A percentile compares a stretch with the other conserved stretches of the same genome.
Evolutionary conservation across 2,888 invertebrate genomes (phyloP).

Genomic region (Chorisops tibialis): DNA sequence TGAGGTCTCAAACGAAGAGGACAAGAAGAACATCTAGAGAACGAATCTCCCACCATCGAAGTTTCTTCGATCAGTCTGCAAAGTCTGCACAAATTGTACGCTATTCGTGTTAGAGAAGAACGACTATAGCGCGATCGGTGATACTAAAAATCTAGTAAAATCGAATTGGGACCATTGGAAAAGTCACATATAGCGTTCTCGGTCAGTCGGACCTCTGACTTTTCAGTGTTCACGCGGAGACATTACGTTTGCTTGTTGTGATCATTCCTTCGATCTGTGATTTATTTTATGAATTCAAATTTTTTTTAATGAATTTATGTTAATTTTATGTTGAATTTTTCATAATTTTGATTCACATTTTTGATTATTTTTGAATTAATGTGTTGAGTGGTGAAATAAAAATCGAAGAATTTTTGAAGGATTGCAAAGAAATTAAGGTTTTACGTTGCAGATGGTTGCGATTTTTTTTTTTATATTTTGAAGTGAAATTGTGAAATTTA

Average conservation of each 20-base stretch:
- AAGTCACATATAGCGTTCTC: conserved; percentile 31
- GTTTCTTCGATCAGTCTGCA: conserved; percentile 25
- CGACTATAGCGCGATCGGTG: neutral
- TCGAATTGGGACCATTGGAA: neutral
- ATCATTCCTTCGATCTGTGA: neutral
- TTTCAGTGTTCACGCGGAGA: conserved; percentile 23
- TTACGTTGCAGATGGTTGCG: neutral
- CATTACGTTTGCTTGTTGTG: neutral
- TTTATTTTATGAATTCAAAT: neutral
- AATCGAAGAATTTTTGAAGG: neutral
- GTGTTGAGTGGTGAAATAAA: neutral
- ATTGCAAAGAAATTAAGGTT: neutral
- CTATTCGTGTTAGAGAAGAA: neutral
- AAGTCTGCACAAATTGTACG: conserved; percentile 28
- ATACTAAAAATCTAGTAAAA: neutral
- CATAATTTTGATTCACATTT: neutral
- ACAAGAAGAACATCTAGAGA: too few relatives aligned
- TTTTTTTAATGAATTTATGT: neutral
- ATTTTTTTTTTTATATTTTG: neutral
- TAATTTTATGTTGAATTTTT: neutral
- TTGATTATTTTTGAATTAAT: neutral
- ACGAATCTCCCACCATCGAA: too few relatives aligned
- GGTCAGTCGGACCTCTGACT: conserved; percentile 31
- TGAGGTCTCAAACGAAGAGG: too few relatives aligned
- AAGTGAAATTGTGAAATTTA: neutral